Evolutionary conservation across 2,888 invertebrate species (phyloP).

Genomic region (Hymenopus coronatus): DNA sequence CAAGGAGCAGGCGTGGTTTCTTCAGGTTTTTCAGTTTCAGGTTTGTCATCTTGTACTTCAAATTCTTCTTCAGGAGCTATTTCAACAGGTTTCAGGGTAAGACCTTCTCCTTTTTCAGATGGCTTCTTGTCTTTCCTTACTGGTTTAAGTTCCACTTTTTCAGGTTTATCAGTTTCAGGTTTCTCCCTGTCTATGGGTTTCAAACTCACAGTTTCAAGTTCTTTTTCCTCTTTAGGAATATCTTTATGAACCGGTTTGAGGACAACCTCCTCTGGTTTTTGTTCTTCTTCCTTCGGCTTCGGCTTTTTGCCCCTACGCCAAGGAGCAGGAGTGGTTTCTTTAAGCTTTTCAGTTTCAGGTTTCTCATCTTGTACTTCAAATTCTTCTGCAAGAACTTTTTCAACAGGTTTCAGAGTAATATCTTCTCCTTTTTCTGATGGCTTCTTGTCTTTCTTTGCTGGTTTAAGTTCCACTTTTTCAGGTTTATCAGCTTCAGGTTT

Average conservation of each 20-base stretch:
- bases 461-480: slow-evolving; percentile 39
- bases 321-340: slow-evolving; percentile 35
- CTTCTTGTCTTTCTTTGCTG: slow-evolving; percentile 24
- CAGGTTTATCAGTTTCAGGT: slow-evolving; percentile 6
- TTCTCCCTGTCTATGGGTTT: slow-evolving; percentile 38
- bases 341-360: slow-evolving; percentile 34
- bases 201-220: slow-evolving; percentile 39
- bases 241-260: slow-evolving; percentile 36
- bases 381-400: slow-evolving; percentile 40
- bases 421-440: slow-evolving; percentile 41
- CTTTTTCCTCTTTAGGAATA: slow-evolving; percentile 28
- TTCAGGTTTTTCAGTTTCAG: slow-evolving; percentile 23
- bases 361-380: slow-evolving; percentile 37
- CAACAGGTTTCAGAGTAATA: slow-evolving; percentile 50
- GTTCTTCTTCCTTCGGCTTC: slow-evolving; percentile 25
- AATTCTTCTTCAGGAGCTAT: slow-evolving; percentile 29
- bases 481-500: neutral
- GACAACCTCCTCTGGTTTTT: slow-evolving; percentile 37
- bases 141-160: slow-evolving; percentile 22
- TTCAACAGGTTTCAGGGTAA: slow-evolving; percentile 35
- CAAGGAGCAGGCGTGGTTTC: slow-evolving; percentile 22
- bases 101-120: slow-evolving; percentile 31
- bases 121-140: slow-evolving; percentile 17
- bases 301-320: slow-evolving; percentile 40
- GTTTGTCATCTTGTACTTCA: slow-evolving; percentile 36